Evolutionary conservation across 2,113 vertebrate species (phyloP).

Genomic region (Entomyzon cyanotis): DNA sequence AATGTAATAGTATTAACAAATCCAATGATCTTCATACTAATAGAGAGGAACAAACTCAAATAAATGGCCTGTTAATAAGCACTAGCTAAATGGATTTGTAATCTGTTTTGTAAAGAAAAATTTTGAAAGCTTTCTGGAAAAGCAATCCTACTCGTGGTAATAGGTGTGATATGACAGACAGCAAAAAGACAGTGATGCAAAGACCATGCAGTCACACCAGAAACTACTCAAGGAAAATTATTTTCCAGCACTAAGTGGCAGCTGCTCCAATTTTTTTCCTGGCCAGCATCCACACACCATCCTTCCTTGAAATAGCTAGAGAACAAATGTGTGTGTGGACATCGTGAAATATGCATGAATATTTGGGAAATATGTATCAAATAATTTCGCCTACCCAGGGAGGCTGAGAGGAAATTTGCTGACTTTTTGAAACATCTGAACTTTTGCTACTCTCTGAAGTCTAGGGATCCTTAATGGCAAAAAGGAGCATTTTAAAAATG

Average conservation of each 20-base stretch:
- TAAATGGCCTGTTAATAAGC: background rate
- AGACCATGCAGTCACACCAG: background rate
- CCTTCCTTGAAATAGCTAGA: background rate
- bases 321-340: background rate
- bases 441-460: background rate
- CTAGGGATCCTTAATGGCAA: background rate
- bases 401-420: background rate
- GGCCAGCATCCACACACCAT: background rate
- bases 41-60: background rate
- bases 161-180: background rate
- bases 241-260: background rate
- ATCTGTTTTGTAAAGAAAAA: background rate
- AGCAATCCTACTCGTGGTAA: background rate
- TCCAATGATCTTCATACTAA: background rate
- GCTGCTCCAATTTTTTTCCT: background rate
- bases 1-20: background rate
- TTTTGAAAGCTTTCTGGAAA: background rate
- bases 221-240: background rate
- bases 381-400: background rate
- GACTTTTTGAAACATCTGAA: background rate
- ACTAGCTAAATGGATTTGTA: background rate
- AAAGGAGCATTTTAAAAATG: background rate
- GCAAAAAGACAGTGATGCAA: background rate
- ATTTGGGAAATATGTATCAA: background rate
- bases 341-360: background rate